phyloP scores from a whole-genome alignment of 2,113 vertebrate genomes.

The Gnathonemus longibarbis region DNA sequence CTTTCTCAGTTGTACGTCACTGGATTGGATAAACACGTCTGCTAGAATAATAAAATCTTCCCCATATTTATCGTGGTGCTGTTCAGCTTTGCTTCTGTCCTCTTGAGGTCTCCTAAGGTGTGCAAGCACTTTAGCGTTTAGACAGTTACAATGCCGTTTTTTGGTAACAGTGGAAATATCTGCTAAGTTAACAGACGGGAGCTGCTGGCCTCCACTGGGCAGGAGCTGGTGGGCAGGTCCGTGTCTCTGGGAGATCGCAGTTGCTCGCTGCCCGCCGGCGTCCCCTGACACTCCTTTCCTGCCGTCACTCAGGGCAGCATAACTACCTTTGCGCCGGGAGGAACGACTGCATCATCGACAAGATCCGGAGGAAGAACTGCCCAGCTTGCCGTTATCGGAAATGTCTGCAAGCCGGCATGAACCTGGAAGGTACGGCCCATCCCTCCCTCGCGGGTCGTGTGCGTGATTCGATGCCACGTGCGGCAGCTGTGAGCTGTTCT shows the following conservation, averaged over 20 bases:
- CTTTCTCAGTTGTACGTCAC: not conserved
- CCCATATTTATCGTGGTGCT: not conserved
- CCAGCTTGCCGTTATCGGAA: conserved; percentile 94
- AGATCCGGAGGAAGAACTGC: conserved; percentile 97
- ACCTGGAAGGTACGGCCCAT: conserved; percentile 78
- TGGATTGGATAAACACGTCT: not conserved
- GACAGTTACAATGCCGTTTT: not conserved
- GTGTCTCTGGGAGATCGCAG: not conserved
- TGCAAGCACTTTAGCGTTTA: not conserved
- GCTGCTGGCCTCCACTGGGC: not conserved
- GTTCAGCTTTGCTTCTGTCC: not conserved
- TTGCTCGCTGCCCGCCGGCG: not conserved
- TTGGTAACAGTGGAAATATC: not conserved
- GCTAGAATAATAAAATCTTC: not conserved
- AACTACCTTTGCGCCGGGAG: conserved; percentile 97
- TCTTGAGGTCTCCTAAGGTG: not conserved
- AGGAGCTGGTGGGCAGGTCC: not conserved
- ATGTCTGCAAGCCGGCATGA: conserved; percentile 97
- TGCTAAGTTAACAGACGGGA: not conserved
- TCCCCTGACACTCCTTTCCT: not conserved
- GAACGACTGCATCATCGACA: conserved; percentile 98
- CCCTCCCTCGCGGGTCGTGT: not conserved
- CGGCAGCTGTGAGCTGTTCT: not conserved
- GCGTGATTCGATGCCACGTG: not conserved
- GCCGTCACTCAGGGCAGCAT: conserved; percentile 76